Evolutionary conservation across 2,797 vertebrate species (phyloP), one percentile per base, ranked within the genome.

Genomic region (Cichlasoma orientale): DNA sequence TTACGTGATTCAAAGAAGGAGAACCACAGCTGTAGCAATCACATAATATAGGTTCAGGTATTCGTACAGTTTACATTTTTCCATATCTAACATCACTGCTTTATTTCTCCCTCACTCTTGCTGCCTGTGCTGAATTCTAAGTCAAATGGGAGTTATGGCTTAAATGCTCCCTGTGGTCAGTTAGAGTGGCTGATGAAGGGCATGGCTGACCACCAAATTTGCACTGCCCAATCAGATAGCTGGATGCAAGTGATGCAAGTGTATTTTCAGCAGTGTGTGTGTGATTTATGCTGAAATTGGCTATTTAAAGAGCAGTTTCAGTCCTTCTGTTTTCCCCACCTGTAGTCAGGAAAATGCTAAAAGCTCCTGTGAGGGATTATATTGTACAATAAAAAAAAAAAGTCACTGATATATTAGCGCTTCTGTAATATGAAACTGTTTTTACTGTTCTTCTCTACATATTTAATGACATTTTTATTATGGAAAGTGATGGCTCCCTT

Each of bases 151-250:
- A 84, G 85, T 89, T 80, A 59, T 52, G 55, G 82, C 76, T 86
- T 86, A 79, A 88, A 87, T 14, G 56, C 70, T 75, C 84, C 77
- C 83, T 23, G 56, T 74, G 77, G 84, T 59, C 56, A 59, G 72
- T 79, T 77, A 61, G 77, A 71, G 72, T 85, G 82, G 85, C 74
- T 80, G 82, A 82, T 89, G 79, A 83, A 79, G 72, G 84, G 56
- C 91, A 61, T 56, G 56, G 70, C 54, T 80, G 75, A 75, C n/a
- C 75, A 59, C 47, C 52, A 74, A 36, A 78, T 72, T 78, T 47
- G 1, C 52, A 75, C 50, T 63, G 33, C 6, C 55, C 71, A 74
- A 53, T 84, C 58, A 72, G 33, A 75, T 23, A 9, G 29, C 31
- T 55, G n/a, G 44, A 41, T 59, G 47, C 13, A 74, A 52, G 44